phyloP scores from a whole-genome alignment of 2,797 vertebrate species.

The Lepus oiostolus region DNA sequence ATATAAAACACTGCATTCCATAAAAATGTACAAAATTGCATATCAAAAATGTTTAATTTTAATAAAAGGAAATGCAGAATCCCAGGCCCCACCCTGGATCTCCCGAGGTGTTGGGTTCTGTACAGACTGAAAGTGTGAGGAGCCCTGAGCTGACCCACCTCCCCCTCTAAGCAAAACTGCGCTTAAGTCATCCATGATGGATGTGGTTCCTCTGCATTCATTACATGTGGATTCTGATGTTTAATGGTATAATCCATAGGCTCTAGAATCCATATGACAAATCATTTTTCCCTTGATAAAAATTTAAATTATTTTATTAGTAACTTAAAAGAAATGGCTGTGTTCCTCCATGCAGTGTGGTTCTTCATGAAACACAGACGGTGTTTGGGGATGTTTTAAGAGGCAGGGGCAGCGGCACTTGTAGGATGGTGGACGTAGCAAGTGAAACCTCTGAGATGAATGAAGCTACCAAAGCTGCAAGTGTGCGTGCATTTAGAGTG shows the following conservation, averaged over 20 bases:
- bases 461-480: neutral
- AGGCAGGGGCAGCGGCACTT: neutral
- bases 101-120: neutral
- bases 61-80: constrained; percentile 18
- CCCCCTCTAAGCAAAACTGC: neutral
- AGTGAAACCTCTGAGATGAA: neutral
- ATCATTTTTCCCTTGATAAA: neutral
- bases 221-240: neutral
- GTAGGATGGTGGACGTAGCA: neutral
- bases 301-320: constrained; percentile 1
- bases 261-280: neutral
- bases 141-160: neutral
- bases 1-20: no score
- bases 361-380: constrained; percentile 17
- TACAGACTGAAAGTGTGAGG: neutral
- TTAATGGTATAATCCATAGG: neutral
- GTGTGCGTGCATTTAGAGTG: neutral
- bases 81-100: neutral
- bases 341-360: neutral
- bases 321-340: neutral
- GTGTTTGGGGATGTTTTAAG: neutral
- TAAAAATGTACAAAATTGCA: no score
- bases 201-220: neutral
- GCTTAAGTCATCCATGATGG: neutral
- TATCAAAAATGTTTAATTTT: no score